A percentile compares a stretch with the other conserved stretches of the same genome.
phyloP scores from a whole-genome alignment of 2,888 invertebrate species.

The Achlya flavicornis region DNA sequence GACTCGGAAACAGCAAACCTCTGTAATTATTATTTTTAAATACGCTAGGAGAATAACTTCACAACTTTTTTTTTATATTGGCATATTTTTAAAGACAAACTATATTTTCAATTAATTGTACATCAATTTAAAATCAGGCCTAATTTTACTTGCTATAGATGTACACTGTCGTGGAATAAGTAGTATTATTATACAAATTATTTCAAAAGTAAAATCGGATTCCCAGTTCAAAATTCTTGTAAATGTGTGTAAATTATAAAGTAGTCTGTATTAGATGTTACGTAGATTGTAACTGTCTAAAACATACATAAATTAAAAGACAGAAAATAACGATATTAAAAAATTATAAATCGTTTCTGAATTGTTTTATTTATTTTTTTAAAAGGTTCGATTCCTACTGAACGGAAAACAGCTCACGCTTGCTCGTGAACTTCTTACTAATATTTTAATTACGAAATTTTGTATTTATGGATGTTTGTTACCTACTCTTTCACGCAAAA shows the following conservation, averaged over 20 bases:
- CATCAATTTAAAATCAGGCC: conserved; percentile 33
- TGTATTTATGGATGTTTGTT: too few relatives aligned
- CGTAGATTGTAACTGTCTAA: conserved; percentile 78
- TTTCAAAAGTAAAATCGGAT: conserved; percentile 40
- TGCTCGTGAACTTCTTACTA: too few relatives aligned
- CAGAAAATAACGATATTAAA: conserved; percentile 69
- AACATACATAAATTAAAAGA: conserved; percentile 54
- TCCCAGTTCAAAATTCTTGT: conserved; percentile 74
- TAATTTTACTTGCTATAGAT: conserved; percentile 22
- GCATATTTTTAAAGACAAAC: too few relatives aligned
- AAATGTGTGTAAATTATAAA: conserved; percentile 78
- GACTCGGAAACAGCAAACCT: not conserved
- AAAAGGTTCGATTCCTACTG: too few relatives aligned
- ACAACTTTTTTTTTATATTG: too few relatives aligned
- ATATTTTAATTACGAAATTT: too few relatives aligned
- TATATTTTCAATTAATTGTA: not conserved
- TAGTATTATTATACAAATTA: conserved; percentile 24
- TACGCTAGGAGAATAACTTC: too few relatives aligned
- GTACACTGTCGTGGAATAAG: conserved; percentile 14
- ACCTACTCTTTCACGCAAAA: too few relatives aligned
- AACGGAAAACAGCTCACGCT: too few relatives aligned
- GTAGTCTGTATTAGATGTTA: conserved; percentile 81
- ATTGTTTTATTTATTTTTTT: conserved; percentile 23
- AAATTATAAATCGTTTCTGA: conserved; percentile 67
- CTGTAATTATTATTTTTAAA: not conserved